Evolutionary conservation across 2,113 vertebrate genomes (phyloP).

Genomic region (Boleophthalmus pectinirostris): DNA sequence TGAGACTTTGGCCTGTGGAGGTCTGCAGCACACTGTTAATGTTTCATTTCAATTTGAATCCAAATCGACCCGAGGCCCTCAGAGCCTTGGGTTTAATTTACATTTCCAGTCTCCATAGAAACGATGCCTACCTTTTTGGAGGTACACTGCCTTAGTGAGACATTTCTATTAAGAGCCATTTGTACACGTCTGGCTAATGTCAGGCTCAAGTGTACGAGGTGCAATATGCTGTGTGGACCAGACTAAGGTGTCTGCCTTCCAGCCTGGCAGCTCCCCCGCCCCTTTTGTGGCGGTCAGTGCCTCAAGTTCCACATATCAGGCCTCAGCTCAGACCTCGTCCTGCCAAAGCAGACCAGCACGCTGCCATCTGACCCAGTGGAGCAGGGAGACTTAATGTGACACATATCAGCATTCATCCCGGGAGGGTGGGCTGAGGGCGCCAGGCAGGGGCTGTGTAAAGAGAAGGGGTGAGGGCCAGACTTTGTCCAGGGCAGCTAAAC

Average conservation of each 20-base stretch:
- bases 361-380: slow-evolving; percentile 63
- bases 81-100: slow-evolving; percentile 27
- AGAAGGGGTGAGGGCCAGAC: slow-evolving; percentile 68
- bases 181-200: slow-evolving; percentile 33
- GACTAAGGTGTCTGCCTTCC: slow-evolving; percentile 44
- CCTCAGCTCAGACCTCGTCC: slow-evolving; percentile 64
- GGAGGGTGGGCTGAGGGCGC: slow-evolving; percentile 55
- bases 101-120: slow-evolving; percentile 29
- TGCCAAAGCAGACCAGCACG: slow-evolving; percentile 56
- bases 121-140: slow-evolving; percentile 23
- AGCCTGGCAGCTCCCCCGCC: slow-evolving; percentile 45
- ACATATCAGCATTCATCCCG: slow-evolving; percentile 74
- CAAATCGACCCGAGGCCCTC: slow-evolving; percentile 35
- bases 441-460: slow-evolving; percentile 40
- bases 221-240: slow-evolving; percentile 45
- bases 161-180: slow-evolving; percentile 62
- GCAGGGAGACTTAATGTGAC: slow-evolving; percentile 71
- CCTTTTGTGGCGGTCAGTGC: slow-evolving; percentile 38
- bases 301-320: slow-evolving; percentile 72
- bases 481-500: slow-evolving; percentile 81
- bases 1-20: slow-evolving; percentile 57
- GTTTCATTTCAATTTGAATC: slow-evolving; percentile 38
- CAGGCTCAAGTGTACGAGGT: slow-evolving; percentile 41
- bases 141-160: slow-evolving; percentile 58
- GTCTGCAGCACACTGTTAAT: slow-evolving; percentile 54